Base-by-base conservation (phyloP, 2,113 vertebrate genomes). In the Anolis sagrei region DNA sequence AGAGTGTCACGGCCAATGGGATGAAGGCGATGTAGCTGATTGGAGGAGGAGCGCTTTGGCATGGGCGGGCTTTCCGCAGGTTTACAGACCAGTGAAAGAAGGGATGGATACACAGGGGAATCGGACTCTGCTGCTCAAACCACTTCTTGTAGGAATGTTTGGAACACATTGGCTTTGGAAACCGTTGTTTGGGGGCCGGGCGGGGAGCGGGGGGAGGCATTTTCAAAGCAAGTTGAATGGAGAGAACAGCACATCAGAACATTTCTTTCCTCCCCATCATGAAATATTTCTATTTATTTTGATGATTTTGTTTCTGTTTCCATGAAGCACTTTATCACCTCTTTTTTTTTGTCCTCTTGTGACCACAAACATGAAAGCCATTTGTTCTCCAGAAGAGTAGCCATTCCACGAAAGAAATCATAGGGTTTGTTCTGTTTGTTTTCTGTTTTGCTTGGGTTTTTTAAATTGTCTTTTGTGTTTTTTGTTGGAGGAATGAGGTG, bases 1-100 rank as follows among this genome's bases (percentile, higher is more conserved):
- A 97, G 88, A 97, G 96, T 8, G 89, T 96, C 93, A 97, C 98
- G 32, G 98, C 97, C 95, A 99, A 99, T 0, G 98, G 98, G 69
- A 95, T 98, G 92, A 97, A 97, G 95, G 95, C 95, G 0, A 96
- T 96, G 91, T 95, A 96, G 93, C 79, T 0, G 62, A 86, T 88
- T 87, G 93, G 86, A 87, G 54, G 39, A 79, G 77, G 39, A 48
- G 51, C 68, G 19, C 54, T 89, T 89, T 70, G 89, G 14, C 87
- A 90, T 84, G 81, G 83, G 85, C 82, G 89, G 89, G 86, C 93
- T 93, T 95, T 95, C 72, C 87, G 88, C 93, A 90, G 76, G 92
- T 92, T 93, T 88, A 89, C 89, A 93, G 93, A 94, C 78, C 88
- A 80, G 90, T 85, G 83, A 83, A 77, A 82, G 81, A 91, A 89